Evolutionary conservation across 2,113 vertebrate genomes (phyloP).

Genomic region (Thamnophis sirtalis): DNA sequence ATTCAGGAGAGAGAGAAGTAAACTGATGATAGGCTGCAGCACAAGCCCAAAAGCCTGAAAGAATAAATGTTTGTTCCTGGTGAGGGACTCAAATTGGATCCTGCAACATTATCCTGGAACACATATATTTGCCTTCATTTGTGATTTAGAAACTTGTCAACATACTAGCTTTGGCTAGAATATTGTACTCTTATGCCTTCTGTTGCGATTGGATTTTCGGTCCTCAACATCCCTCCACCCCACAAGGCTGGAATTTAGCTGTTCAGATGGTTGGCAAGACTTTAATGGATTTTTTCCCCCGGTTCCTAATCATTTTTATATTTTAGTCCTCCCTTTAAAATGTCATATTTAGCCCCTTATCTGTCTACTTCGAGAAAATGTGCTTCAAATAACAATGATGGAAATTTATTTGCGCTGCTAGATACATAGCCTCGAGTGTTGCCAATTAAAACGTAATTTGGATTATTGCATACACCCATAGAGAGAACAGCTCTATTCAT

Average conservation of each 20-base stretch:
- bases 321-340: not conserved
- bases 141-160: not conserved
- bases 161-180: not conserved
- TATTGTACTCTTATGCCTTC: not conserved
- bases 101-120: not conserved
- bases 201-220: not conserved
- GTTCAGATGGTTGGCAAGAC: not conserved
- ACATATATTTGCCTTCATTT: not conserved
- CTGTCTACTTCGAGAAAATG: not conserved
- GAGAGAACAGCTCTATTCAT: not conserved
- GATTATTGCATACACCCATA: not conserved
- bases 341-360: not conserved
- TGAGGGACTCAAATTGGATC: not conserved
- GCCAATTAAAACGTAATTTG: not conserved
- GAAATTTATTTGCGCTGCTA: not conserved
- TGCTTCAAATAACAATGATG: not conserved
- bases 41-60: not conserved
- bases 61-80: not conserved
- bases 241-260: not conserved
- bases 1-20: not conserved
- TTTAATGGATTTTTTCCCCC: not conserved
- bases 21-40: not conserved
- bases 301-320: not conserved
- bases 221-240: not conserved
- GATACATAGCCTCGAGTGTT: not conserved